These are phyloP conservation scores for Samia ricini DNA, from an alignment of 1,140 invertebrate genomes.

Conservation along the genomic window DNA sequence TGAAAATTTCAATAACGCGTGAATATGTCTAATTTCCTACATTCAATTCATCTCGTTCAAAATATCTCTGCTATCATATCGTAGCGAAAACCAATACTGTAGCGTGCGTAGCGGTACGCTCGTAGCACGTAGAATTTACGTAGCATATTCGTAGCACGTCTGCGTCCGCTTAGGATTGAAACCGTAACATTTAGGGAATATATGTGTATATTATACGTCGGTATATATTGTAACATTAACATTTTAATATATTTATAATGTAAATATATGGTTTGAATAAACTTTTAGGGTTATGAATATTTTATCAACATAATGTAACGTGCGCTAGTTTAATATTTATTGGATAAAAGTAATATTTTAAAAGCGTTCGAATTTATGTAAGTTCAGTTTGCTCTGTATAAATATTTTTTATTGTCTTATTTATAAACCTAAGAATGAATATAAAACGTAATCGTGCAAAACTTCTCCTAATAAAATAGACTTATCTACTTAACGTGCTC, in stretches of 20 bases:
- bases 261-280: slow-evolving; percentile 2
- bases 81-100: too few species aligned
- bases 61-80: too few species aligned
- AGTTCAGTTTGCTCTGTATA: not conserved
- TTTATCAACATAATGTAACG: slow-evolving; percentile 5
- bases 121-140: slow-evolving; percentile 11
- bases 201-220: too few species aligned
- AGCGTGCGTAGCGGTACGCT: not conserved
- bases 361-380: not conserved
- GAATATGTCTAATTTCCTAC: too few species aligned
- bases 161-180: slow-evolving; percentile 33
- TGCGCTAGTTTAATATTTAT: not conserved
- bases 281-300: slow-evolving; percentile 2
- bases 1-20: too few species aligned
- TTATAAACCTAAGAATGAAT: not conserved
- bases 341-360: not conserved
- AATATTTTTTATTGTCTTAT: not conserved
- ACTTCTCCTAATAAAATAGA: not conserved
- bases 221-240: slow-evolving; percentile 22
- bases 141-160: slow-evolving; percentile 59
- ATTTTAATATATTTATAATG: not conserved
- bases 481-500: slow-evolving; percentile 1
- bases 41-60: too few species aligned
- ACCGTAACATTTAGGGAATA: too few species aligned
- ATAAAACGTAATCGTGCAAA: not conserved